These are phyloP conservation scores for Resseliella maxima DNA, from an alignment of 2,888 invertebrate species.

Conservation along the genomic window DNA sequence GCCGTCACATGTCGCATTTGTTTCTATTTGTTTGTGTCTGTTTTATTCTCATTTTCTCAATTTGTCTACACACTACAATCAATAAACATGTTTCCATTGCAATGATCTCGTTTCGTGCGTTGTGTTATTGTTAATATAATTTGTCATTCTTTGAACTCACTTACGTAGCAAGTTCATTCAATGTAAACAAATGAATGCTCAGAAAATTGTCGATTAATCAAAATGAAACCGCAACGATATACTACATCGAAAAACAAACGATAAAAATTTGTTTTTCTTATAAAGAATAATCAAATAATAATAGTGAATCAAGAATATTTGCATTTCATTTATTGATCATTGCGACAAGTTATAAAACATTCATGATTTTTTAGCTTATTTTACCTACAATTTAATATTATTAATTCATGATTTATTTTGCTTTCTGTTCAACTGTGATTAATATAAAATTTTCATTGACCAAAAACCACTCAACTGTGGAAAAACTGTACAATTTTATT, in stretches of 20 bases:
- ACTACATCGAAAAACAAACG: not conserved
- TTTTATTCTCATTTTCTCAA: not conserved
- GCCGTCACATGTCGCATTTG: not conserved
- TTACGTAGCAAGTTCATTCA: not conserved
- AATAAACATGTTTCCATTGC: conserved; percentile 2
- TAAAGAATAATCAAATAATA: not conserved
- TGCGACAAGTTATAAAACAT: conserved; percentile 18
- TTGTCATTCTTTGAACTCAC: not conserved
- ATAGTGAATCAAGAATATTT: not conserved
- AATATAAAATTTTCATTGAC: conserved; percentile 2
- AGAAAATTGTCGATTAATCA: not conserved
- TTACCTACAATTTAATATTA: not conserved
- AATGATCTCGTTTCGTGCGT: not conserved
- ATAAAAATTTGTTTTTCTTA: not conserved
- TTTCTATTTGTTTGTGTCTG: not conserved
- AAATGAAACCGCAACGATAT: not conserved
- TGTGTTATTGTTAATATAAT: not conserved
- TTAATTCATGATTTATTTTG: not conserved
- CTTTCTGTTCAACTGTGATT: not conserved
- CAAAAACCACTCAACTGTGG: conserved; percentile 37
- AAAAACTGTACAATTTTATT: not conserved
- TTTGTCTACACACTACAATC: not conserved
- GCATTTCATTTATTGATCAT: not conserved
- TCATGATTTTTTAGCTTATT: not conserved
- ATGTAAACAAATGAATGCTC: not conserved